phyloP scores from a whole-genome alignment of 2,888 invertebrate species.

The Ennomos quercinarius region DNA sequence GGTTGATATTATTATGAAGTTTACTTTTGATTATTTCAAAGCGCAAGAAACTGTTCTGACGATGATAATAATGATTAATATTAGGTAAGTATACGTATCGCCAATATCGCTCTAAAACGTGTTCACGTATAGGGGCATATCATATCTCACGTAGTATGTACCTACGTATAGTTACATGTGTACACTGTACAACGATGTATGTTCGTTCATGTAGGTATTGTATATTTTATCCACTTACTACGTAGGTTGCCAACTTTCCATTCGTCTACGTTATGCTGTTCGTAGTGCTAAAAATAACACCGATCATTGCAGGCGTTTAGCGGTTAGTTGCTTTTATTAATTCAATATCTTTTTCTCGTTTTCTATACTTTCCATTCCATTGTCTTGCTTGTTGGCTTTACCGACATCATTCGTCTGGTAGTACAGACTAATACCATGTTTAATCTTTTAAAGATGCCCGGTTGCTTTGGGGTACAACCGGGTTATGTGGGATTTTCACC shows the following conservation, averaged over 20 bases:
- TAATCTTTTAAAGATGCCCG: too few relatives aligned
- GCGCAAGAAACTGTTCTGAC: too few relatives aligned
- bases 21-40: too few relatives aligned
- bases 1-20: too few relatives aligned
- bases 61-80: neutral
- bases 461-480: too few relatives aligned
- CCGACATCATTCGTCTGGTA: too few relatives aligned
- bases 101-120: neutral
- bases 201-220: slow-evolving; percentile 31
- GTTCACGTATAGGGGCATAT: neutral
- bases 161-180: too few relatives aligned
- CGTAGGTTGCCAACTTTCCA: slow-evolving; percentile 78
- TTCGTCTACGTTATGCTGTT: slow-evolving; percentile 64
- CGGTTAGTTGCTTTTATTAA: slow-evolving; percentile 12
- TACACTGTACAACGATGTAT: slow-evolving; percentile 2
- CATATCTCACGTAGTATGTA: slow-evolving; percentile 17
- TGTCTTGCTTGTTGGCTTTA: too few relatives aligned
- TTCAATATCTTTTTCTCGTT: slow-evolving; percentile 6
- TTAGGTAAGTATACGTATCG: slow-evolving; percentile 1
- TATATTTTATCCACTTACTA: slow-evolving; percentile 36
- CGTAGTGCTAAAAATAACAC: slow-evolving; percentile 73
- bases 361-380: neutral
- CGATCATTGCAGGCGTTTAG: slow-evolving; percentile 56
- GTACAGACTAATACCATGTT: too few relatives aligned
- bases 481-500: too few relatives aligned